Evolutionary conservation across 2,888 invertebrate genomes (phyloP).

Genomic region (Gasteruption jaculator): DNA sequence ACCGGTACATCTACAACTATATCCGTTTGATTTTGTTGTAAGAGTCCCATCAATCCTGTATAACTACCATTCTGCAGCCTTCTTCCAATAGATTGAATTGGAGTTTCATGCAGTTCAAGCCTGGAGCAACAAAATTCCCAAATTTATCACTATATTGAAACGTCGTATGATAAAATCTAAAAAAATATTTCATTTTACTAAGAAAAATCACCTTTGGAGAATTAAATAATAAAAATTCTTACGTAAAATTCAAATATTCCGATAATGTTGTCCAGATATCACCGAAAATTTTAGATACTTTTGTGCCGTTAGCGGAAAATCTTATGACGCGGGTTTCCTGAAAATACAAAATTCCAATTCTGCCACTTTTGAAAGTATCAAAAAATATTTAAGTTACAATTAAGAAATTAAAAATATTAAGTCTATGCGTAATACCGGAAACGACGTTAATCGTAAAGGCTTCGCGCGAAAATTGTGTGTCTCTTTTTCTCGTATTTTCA

Average conservation of each 20-base stretch:
- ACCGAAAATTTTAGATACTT: conserved; percentile 21
- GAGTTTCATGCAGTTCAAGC: background rate
- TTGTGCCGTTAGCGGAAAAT: no score
- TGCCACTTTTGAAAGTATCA: no score
- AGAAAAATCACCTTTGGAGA: background rate
- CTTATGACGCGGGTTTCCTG: no score
- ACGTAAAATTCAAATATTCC: conserved; percentile 30
- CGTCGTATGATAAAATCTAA: no score
- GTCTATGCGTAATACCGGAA: no score
- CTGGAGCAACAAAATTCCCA: conserved; percentile 5
- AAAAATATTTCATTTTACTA: background rate
- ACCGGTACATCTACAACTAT: conserved; percentile 20
- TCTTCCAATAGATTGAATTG: conserved; percentile 1
- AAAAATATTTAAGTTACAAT: no score
- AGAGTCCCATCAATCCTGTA: conserved; percentile 18
- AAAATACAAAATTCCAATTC: no score
- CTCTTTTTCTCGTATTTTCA: no score
- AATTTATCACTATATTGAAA: conserved; percentile 2
- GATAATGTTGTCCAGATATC: conserved; percentile 26
- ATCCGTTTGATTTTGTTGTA: conserved; percentile 18
- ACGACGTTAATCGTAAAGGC: no score
- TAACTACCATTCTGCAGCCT: conserved; percentile 11
- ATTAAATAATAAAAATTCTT: conserved; percentile 4
- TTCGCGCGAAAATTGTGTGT: no score
- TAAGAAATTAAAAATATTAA: no score